These are phyloP conservation scores for Busseola fusca DNA, from an alignment of 2,888 invertebrate genomes.

Conservation along the genomic window DNA sequence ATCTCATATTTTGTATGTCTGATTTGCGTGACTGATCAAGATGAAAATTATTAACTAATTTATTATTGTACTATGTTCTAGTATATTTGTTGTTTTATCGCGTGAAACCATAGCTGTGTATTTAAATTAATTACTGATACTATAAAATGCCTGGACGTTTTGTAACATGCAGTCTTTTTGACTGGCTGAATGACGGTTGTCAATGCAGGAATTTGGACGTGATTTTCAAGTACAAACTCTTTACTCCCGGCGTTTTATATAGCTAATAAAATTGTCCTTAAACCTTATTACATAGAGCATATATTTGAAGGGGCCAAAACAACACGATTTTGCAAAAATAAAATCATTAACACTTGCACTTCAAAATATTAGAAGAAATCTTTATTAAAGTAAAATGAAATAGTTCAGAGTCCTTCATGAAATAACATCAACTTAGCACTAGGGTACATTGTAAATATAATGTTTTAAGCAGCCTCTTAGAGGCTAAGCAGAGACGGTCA, in stretches of 20 bases:
- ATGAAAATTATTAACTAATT: too few relatives aligned
- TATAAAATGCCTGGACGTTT: constrained; percentile 40
- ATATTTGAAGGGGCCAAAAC: constrained; percentile 60
- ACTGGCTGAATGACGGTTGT: constrained; percentile 8
- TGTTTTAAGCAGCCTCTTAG: constrained; percentile 80
- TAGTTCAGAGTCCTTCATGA: constrained; percentile 64
- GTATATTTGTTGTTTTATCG: constrained; percentile 47
- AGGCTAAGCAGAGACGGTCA: constrained; percentile 76
- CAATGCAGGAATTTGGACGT: constrained; percentile 38
- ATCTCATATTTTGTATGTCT: too few relatives aligned
- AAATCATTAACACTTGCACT: constrained; percentile 48
- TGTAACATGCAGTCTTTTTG: constrained; percentile 39
- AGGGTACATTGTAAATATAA: constrained; percentile 74
- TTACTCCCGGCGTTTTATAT: constrained; percentile 34
- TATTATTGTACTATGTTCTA: too few relatives aligned
- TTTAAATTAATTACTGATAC: constrained; percentile 20
- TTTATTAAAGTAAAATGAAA: constrained; percentile 18
- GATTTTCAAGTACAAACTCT: constrained; percentile 54
- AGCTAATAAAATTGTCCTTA: constrained; percentile 28
- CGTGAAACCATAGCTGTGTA: constrained; percentile 38
- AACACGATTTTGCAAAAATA: constrained; percentile 32
- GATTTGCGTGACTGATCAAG: too few relatives aligned
- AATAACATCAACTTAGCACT: constrained; percentile 60
- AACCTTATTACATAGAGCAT: constrained; percentile 27
- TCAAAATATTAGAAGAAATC: constrained; percentile 39